A percentile compares a stretch with the other conserved stretches of the same genome.
phyloP scores from a whole-genome alignment of 1,140 invertebrate species.

The Pseudomyrmex flavicornis region DNA sequence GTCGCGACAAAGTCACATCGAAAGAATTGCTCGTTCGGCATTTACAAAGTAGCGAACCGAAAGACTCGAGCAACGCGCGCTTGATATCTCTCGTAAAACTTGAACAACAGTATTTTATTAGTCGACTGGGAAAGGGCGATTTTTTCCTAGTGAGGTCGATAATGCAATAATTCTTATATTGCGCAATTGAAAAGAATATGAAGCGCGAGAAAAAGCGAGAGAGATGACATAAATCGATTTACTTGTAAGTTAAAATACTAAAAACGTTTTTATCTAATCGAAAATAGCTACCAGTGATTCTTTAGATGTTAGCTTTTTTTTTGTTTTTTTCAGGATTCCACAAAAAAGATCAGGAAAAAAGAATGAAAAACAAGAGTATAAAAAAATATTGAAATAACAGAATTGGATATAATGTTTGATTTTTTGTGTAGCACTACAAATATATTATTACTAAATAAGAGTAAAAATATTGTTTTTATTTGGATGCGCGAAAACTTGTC shows the following conservation, averaged over 20 bases:
- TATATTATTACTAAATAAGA: conserved; percentile 3
- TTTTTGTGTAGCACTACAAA: background rate
- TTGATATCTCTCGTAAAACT: conserved; percentile 57
- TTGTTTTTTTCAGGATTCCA: conserved; percentile 22
- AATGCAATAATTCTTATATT: conserved; percentile 68
- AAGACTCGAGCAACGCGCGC: conserved; percentile 44
- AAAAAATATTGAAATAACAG: conserved; percentile 10
- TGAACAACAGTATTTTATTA: conserved; percentile 58
- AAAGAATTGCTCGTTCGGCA: conserved; percentile 26
- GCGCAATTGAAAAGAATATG: conserved; percentile 61
- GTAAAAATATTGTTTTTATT: no score
- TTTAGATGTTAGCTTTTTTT: conserved; percentile 24
- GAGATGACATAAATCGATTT: conserved; percentile 56
- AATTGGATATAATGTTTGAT: background rate
- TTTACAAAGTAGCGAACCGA: conserved; percentile 58
- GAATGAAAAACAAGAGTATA: conserved; percentile 6
- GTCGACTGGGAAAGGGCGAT: conserved; percentile 41
- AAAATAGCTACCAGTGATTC: conserved; percentile 29
- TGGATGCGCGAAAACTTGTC: background rate
- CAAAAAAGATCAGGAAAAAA: background rate
- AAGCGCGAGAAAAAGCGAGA: background rate
- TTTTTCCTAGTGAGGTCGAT: conserved; percentile 36
- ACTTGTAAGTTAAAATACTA: conserved; percentile 12
- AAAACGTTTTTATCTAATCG: conserved; percentile 45
- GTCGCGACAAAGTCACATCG: background rate